Evolutionary conservation across 2,888 invertebrate genomes (phyloP).

Genomic region (Neuroscelio doddi): DNA sequence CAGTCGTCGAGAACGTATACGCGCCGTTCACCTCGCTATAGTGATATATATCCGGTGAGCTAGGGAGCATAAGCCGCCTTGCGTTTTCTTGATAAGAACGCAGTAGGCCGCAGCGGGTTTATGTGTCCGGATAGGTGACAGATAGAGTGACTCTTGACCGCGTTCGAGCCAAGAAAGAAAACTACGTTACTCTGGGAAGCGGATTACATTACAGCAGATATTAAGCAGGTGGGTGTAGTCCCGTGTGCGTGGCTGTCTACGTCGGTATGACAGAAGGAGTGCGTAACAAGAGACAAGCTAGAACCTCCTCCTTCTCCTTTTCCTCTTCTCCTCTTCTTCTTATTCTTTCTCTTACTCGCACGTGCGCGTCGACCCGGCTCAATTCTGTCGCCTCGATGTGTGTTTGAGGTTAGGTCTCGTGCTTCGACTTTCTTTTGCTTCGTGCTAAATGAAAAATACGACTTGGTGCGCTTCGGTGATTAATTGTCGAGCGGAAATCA

Average conservation of each 20-base stretch:
- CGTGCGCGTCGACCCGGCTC: too few species aligned
- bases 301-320: too few species aligned
- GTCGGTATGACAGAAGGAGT: constrained; percentile 16
- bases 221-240: constrained; percentile 64
- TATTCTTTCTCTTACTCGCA: background rate
- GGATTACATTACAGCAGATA: constrained; percentile 29
- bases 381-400: too few species aligned
- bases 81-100: constrained; percentile 21
- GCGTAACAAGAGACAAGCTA: constrained; percentile 6
- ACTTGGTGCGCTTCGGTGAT: too few species aligned
- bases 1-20: constrained; percentile 36
- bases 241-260: constrained; percentile 14
- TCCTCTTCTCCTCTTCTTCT: background rate
- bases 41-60: constrained; percentile 15
- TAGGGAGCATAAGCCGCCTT: constrained; percentile 16
- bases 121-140: constrained; percentile 56
- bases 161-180: background rate
- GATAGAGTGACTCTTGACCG: constrained; percentile 17
- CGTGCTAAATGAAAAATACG: too few species aligned
- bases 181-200: constrained; percentile 9
- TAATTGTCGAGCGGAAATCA: too few species aligned
- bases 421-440: too few species aligned
- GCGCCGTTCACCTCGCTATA: constrained; percentile 18
- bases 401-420: too few species aligned
- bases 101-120: constrained; percentile 28